These are phyloP conservation scores for Penaeus monodon DNA, from an alignment of 2,888 invertebrate species.

Conservation along the genomic window DNA sequence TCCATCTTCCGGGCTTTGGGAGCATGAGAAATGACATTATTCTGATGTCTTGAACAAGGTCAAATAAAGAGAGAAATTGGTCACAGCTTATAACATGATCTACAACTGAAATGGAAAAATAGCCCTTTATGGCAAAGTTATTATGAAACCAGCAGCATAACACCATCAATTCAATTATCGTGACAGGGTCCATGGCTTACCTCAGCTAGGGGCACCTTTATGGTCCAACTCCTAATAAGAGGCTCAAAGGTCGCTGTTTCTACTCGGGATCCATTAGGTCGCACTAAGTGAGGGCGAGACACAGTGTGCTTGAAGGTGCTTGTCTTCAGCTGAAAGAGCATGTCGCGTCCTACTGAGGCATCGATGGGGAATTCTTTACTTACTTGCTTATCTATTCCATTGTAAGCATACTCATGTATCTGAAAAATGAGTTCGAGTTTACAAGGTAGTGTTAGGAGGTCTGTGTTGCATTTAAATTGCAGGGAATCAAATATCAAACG, in stretches of 20 bases:
- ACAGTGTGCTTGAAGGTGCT: background rate
- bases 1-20: too few relatives aligned
- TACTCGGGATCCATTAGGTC: background rate
- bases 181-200: background rate
- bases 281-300: background rate
- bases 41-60: too few relatives aligned
- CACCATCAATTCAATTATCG: too few relatives aligned
- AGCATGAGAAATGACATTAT: too few relatives aligned
- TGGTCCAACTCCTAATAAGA: slow-evolving; percentile 1
- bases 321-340: background rate
- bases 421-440: background rate
- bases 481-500: too few relatives aligned
- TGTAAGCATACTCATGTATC: background rate
- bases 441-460: too few relatives aligned
- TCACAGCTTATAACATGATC: too few relatives aligned
- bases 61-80: too few relatives aligned
- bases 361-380: slow-evolving; percentile 9
- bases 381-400: background rate
- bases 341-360: slow-evolving; percentile 11
- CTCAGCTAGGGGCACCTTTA: slow-evolving; percentile 14
- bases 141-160: too few relatives aligned
- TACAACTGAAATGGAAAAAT: too few relatives aligned
- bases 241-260: background rate
- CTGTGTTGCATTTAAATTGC: too few relatives aligned
- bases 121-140: too few relatives aligned